Percentiles rank a stretch among this genome's conserved stretches.
Conservation (phyloP, 1,140 invertebrate genomes). For the Hirudo medicinalis region DNA sequence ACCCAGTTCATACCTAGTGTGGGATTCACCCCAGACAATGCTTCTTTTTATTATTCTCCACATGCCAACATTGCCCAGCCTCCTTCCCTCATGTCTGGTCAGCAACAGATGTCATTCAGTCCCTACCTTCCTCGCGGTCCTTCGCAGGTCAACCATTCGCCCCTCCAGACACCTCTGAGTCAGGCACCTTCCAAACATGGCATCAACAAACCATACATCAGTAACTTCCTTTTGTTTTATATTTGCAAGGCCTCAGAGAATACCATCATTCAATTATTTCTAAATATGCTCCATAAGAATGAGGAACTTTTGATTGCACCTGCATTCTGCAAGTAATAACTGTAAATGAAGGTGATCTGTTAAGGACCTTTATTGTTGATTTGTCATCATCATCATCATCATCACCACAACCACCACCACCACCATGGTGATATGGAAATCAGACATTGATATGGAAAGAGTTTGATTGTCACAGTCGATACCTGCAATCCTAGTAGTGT, state of each 20-base stretch:
- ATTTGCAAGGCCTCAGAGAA: no score
- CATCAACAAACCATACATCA: no score
- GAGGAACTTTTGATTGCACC: no score
- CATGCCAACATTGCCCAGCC: neutral
- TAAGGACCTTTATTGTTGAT: neutral
- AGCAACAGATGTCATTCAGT: neutral
- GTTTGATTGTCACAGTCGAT: neutral
- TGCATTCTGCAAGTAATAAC: no score
- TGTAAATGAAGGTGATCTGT: no score
- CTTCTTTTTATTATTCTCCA: no score
- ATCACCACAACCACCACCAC: neutral
- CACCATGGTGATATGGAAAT: neutral
- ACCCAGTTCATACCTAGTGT: slow-evolving; percentile 2
- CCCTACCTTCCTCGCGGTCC: neutral
- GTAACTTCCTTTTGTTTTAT: no score
- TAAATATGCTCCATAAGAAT: no score
- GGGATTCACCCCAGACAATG: neutral
- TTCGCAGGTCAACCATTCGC: neutral
- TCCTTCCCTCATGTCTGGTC: neutral
- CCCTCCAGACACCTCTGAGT: no score
- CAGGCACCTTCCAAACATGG: no score
- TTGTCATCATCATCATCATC: neutral
- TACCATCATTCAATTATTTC: no score
- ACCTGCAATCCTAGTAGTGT: neutral
- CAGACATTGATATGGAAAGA: neutral